Percentiles rank a stretch among this genome's conserved stretches.
phyloP scores from a whole-genome alignment of 2,797 vertebrate genomes.

The Podarcis siculus region DNA sequence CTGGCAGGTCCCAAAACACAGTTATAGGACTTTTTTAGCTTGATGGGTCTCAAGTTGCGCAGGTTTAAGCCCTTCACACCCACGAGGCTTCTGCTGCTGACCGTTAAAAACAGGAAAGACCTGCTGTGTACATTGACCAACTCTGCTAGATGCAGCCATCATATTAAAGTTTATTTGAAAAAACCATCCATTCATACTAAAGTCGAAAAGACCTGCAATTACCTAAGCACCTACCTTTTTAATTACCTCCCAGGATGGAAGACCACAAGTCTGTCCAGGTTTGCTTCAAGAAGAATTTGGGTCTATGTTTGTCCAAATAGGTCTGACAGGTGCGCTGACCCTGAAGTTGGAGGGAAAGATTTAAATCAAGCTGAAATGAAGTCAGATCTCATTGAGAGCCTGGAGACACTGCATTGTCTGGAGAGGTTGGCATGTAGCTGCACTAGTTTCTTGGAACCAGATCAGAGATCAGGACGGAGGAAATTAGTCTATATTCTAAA shows the following conservation, averaged over 20 bases:
- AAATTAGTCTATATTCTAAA: slow-evolving; percentile 1
- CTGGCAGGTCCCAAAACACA: neutral
- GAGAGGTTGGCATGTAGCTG: neutral
- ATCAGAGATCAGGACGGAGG: neutral
- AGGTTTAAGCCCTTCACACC: neutral
- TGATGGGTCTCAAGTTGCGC: neutral
- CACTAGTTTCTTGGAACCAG: neutral
- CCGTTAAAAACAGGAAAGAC: slow-evolving; percentile 8
- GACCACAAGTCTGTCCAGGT: neutral
- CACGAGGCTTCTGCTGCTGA: neutral
- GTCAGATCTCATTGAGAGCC: neutral
- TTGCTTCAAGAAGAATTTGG: slow-evolving; percentile 25
- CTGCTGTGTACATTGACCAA: neutral
- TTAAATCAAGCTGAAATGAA: slow-evolving; percentile 1
- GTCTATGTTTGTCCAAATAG: neutral
- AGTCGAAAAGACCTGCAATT: slow-evolving; percentile 6
- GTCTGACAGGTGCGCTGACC: neutral
- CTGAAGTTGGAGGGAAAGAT: neutral
- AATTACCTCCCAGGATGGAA: slow-evolving; percentile 9
- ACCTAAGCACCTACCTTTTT: slow-evolving; percentile 4
- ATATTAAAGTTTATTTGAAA: slow-evolving; percentile 19
- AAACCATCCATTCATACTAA: neutral
- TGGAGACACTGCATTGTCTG: neutral
- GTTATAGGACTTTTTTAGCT: too few species aligned
- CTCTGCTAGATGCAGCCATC: neutral